Conservation (phyloP, 2,797 vertebrate species). For the Thripadectes ignobilis region DNA sequence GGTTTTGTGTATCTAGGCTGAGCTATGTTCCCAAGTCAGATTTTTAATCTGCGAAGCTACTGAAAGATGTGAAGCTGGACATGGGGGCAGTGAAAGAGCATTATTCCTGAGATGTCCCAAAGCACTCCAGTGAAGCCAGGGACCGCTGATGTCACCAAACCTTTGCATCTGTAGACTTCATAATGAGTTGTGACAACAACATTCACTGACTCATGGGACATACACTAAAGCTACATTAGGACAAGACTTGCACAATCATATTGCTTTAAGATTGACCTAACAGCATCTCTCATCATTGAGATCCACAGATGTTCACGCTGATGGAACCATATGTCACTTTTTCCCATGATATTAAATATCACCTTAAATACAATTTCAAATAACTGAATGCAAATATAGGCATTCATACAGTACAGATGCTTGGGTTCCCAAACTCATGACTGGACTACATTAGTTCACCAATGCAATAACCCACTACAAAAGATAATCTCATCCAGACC, state of each 20-base stretch:
- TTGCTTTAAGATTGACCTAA: slow-evolving; percentile 59
- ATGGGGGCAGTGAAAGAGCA: not conserved
- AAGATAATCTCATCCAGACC: not conserved
- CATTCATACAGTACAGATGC: not conserved
- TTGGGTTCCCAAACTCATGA: not conserved
- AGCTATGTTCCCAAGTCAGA: rapidly evolving
- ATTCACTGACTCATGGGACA: not conserved
- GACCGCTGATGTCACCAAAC: not conserved
- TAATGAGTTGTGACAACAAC: slow-evolving; percentile 35
- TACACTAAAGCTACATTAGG: not conserved
- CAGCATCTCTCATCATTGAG: not conserved
- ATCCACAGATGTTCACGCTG: slow-evolving; percentile 28
- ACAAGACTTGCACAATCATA: slow-evolving; percentile 60
- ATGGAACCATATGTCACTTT: slow-evolving; percentile 3
- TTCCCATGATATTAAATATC: not conserved
- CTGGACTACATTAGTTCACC: not conserved
- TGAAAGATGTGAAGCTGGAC: not conserved
- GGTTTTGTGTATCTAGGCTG: not conserved
- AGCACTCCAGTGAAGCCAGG: not conserved
- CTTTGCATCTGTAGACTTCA: not conserved
- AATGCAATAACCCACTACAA: not conserved
- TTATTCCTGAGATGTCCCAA: not conserved
- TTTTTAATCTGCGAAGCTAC: not conserved
- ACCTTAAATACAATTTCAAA: not conserved
- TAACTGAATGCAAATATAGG: slow-evolving; percentile 25